Evolutionary conservation across 2,113 vertebrate genomes (phyloP), one percentile per base, ranked within the genome.

Genomic region (Gavia stellata): DNA sequence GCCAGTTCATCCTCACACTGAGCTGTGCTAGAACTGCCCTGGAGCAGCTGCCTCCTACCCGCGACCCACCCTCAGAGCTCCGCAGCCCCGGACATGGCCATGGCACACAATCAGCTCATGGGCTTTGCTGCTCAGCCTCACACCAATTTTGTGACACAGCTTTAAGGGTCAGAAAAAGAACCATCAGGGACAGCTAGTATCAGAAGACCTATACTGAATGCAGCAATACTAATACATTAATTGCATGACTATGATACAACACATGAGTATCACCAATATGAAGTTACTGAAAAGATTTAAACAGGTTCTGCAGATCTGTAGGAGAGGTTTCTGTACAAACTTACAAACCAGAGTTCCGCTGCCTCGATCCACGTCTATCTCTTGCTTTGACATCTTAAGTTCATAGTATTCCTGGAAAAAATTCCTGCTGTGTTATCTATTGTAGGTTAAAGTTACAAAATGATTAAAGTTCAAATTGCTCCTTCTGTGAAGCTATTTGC

Each of bases 391-490:
- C 49, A 77, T 20, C 19, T 2, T 14, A 90, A 50, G 9, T 82
- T 93, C 6, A 26, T 5, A 61, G 83, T 18, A 93, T 58, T 77
- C 73, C 59, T 8, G 8, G 66, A 73, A 90, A 93, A 90, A 84
- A 72, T 1, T 73, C 42, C 75, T 86, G 53, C 55, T 29, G 33
- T 13, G 18, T 93, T 92, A 90, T 72, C 91, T 82, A 36, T 16
- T 50, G 42, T 15, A 78, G 55, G 52, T 59, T 75, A 58, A 94
- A 83, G 74, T 63, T 87, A 79, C 68, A 85, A 92, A 94, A 83
- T 33, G 0, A 92, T 86, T 96, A 55, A 96, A 92, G 92, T 95
- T 96, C 93, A 94, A 78, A 90, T 52, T 56, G 63, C 34, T 85
- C 50, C 59, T 74, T 58, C 31, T 33, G 70, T 81, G 92, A 63